Evolutionary conservation across 2,888 invertebrate species (phyloP), one percentile per base, ranked within the genome.

Genomic region (Ditylenchus weischeri): DNA sequence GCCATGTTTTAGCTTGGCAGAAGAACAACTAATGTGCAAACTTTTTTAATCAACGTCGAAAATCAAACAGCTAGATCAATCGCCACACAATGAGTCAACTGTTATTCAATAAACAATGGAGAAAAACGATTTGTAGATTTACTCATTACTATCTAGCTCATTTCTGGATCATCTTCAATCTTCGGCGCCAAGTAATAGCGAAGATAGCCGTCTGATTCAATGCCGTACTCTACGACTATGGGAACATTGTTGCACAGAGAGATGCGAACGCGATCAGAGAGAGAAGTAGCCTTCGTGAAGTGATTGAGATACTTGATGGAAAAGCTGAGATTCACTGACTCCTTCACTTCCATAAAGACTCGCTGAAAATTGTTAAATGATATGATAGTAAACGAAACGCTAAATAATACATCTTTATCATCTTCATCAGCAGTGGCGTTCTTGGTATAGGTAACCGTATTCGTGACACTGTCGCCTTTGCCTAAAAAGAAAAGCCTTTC

Each of bases 141-240:
- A n/a, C n/a, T n/a, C n/a, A n/a, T n/a, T 29, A 29, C 5, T 29
- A 2, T 15, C 43, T 43, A 43, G 43, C 43, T 43, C 43, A 43
- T 43, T 43, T 43, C 43, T 15, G 43, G 43, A 79, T 92, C 92
- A 76, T 98, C 98, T 85, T 98, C 98, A 81, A 98, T 96, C 87
- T 98, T 99, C 51, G 98, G 98, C 61, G 98, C 98, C 83, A 98
- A 87, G 85, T 96, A 98, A 86, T 94, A 98, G 68, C 95, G 89
- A 75, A 98, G 90, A 84, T 93, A 91, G 0, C 98, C 98, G 83
- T 96, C 93, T 35, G 79, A 79, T 66, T 89, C 91, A 78, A 98
- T 93, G 83, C 90, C 90, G 86, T 72, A 79, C 70, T 78, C 74
- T 59, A 78, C 78, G 58, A 79, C 78, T 62, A 77, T 66, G 19